A percentile compares a stretch with the other conserved stretches of the same genome.
Evolutionary conservation across 2,797 vertebrate species (phyloP).

Genomic region (Gastrophryne carolinensis): DNA sequence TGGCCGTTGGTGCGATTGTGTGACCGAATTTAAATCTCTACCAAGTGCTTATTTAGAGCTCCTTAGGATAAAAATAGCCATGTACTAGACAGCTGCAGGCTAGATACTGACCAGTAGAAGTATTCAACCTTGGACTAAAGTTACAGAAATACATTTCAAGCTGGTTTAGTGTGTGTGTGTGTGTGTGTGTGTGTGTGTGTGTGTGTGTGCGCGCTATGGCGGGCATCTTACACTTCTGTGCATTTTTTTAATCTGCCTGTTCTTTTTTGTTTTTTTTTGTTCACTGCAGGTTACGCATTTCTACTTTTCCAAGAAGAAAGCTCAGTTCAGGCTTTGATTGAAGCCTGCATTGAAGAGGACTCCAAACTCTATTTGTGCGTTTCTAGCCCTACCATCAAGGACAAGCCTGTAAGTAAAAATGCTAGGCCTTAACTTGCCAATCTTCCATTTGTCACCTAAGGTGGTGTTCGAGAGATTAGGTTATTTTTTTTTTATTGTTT

Average conservation of each 20-base stretch:
- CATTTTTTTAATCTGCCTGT: background rate
- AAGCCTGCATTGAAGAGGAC: conserved; percentile 97
- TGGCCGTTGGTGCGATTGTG: background rate
- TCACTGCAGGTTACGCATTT: conserved; percentile 88
- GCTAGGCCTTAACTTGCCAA: too few species aligned
- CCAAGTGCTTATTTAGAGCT: conserved; percentile 25
- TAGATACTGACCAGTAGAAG: background rate
- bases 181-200: too few species aligned
- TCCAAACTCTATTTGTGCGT: conserved; percentile 97
- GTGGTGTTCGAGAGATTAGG: too few species aligned
- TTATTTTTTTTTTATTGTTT: too few species aligned
- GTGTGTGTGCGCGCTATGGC: too few species aligned
- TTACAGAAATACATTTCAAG: too few species aligned
- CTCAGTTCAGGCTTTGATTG: conserved; percentile 95
- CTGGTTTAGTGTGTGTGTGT: too few species aligned
- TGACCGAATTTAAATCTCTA: conserved; percentile 25
- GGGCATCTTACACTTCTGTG: background rate
- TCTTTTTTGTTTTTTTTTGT: background rate
- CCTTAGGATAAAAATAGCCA: conserved; percentile 34
- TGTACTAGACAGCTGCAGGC: conserved; percentile 22
- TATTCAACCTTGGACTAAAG: background rate
- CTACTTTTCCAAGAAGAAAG: conserved; percentile 98
- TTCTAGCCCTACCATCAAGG: conserved; percentile 98
- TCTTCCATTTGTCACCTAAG: too few species aligned
- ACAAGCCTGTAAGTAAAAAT: conserved; percentile 89